phyloP scores from a whole-genome alignment of 2,113 vertebrate genomes.

The Chauna torquata region DNA sequence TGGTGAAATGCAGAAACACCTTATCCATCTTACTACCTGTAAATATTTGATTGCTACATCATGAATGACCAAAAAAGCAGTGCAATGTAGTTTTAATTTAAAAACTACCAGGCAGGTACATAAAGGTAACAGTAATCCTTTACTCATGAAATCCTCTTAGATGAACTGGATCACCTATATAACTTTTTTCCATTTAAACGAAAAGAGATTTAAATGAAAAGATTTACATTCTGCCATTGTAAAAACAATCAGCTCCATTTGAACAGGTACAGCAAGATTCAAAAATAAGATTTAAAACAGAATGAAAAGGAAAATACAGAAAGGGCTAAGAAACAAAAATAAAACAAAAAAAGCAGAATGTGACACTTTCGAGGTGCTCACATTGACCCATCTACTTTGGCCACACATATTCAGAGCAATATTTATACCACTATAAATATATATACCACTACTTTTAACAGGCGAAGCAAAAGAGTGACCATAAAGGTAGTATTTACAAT shows the following conservation, averaged over 20 bases:
- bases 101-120: not conserved
- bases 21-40: not conserved
- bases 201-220: not conserved
- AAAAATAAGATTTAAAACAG: not conserved
- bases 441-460: not conserved
- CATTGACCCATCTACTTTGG: not conserved
- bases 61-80: not conserved
- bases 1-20: not conserved
- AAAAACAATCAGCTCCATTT: not conserved
- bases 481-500: not conserved
- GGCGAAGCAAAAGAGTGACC: not conserved
- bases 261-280: not conserved
- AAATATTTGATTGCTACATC: not conserved
- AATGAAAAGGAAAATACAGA: not conserved
- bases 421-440: no score
- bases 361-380: not conserved
- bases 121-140: not conserved
- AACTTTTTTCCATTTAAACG: not conserved
- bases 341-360: not conserved
- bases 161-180: not conserved
- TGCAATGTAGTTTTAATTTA: not conserved
- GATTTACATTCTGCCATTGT: not conserved
- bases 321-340: not conserved
- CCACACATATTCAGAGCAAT: not conserved
- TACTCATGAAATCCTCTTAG: not conserved